A percentile compares a stretch with the other conserved stretches of the same genome.
These are phyloP conservation scores for Lepidocyrtoides sp. DNA, from an alignment of 2,888 invertebrate genomes.

Conservation along the genomic window DNA sequence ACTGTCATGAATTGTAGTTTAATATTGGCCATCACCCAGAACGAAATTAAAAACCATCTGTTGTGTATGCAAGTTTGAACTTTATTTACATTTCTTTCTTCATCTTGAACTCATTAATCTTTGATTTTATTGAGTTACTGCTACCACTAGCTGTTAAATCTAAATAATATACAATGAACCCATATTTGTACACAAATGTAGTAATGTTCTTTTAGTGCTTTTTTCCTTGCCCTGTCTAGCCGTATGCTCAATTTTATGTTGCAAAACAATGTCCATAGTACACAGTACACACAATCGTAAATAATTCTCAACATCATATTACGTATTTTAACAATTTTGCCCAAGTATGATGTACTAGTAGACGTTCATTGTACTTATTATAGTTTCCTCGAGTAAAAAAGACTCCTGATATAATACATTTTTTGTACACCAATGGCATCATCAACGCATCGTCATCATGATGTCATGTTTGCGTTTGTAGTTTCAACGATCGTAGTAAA, in stretches of 20 bases:
- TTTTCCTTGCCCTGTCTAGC: constrained; percentile 32
- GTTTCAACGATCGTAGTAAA: background rate
- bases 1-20: too few relatives aligned
- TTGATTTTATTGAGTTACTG: constrained; percentile 28
- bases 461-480: constrained; percentile 5
- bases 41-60: too few relatives aligned
- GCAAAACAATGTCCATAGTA: constrained; percentile 28
- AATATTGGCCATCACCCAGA: too few relatives aligned
- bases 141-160: constrained; percentile 13
- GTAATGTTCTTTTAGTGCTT: background rate
- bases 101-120: background rate
- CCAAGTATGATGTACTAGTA: too few relatives aligned
- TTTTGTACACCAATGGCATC: too few relatives aligned
- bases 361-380: too few relatives aligned
- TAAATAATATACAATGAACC: too few relatives aligned
- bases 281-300: constrained; percentile 17
- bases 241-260: background rate
- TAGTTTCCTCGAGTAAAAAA: too few relatives aligned
- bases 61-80: too few relatives aligned
- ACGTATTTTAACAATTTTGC: too few relatives aligned
- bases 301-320: constrained; percentile 16
- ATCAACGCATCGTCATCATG: background rate
- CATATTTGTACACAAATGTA: constrained; percentile 27
- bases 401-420: too few relatives aligned
- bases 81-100: too few relatives aligned